Percentiles rank a stretch among this genome's conserved stretches.
Evolutionary conservation across 2,797 vertebrate species (phyloP).

Genomic region (Heliangelus exortis): DNA sequence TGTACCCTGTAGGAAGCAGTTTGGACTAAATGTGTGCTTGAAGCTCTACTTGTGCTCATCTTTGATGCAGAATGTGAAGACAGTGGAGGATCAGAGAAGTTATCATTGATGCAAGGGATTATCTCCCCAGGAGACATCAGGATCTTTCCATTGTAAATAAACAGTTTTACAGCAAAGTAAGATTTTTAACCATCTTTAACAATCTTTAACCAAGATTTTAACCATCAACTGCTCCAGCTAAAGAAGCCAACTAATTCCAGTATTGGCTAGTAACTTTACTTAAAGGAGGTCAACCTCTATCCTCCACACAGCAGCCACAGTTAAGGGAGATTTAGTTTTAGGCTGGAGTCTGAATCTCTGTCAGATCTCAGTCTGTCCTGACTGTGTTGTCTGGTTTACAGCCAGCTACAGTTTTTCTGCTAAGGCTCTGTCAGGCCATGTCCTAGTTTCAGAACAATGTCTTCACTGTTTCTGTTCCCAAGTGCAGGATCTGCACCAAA

Average conservation of each 20-base stretch:
- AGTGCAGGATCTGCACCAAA: constrained; percentile 13
- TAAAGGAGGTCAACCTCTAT: not conserved
- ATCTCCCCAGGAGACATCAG: not conserved
- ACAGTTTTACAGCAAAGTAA: not conserved
- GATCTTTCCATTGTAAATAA: not conserved
- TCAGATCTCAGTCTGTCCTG: not conserved
- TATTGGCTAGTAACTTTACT: not conserved
- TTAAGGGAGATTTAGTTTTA: not conserved
- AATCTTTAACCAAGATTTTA: no score
- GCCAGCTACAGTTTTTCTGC: not conserved
- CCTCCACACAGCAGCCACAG: not conserved
- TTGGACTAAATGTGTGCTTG: not conserved
- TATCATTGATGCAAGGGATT: not conserved
- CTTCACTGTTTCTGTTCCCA: constrained; percentile 9
- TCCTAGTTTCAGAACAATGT: constrained; percentile 47
- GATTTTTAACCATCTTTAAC: no score
- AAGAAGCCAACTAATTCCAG: not conserved
- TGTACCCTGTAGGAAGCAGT: not conserved
- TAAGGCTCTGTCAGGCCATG: not conserved
- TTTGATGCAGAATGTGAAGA: not conserved
- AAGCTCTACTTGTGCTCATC: not conserved
- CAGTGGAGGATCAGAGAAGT: not conserved
- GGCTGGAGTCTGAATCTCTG: not conserved
- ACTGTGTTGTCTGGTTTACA: not conserved
- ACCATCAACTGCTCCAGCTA: not conserved